These are phyloP conservation scores for Ammodytes marinus DNA, from an alignment of 2,113 vertebrate genomes.

Conservation along the genomic window DNA sequence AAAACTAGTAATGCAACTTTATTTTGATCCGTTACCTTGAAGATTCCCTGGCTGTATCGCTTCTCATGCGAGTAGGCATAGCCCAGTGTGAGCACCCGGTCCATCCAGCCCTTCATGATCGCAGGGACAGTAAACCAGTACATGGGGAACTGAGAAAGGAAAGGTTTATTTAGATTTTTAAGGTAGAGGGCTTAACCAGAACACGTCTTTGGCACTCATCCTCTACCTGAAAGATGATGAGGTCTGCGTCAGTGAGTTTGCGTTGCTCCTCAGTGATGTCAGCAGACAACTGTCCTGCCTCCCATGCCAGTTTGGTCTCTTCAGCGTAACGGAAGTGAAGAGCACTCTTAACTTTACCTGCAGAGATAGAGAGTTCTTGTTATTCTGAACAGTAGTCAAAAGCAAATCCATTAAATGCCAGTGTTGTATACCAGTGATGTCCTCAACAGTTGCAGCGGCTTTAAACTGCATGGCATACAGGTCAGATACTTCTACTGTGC, in stretches of 20 bases:
- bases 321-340: conserved; percentile 80
- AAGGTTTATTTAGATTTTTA: background rate
- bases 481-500: conserved; percentile 84
- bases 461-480: conserved; percentile 87
- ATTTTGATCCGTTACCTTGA: conserved; percentile 76
- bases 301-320: conserved; percentile 80
- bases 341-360: conserved; percentile 79
- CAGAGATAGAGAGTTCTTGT: background rate
- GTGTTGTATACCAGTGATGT: conserved; percentile 79
- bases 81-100: conserved; percentile 81
- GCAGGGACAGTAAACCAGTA: conserved; percentile 89
- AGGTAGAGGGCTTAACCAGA: background rate
- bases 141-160: conserved; percentile 83
- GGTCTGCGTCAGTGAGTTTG: conserved; percentile 84
- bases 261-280: conserved; percentile 86
- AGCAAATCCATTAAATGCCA: background rate
- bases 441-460: conserved; percentile 81
- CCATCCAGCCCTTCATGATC: conserved; percentile 90
- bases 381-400: background rate
- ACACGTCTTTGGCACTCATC: background rate
- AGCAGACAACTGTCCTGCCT: conserved; percentile 78
- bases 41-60: conserved; percentile 83
- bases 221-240: conserved; percentile 88
- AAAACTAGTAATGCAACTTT: background rate
- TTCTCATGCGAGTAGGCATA: conserved; percentile 80